Evolutionary conservation across 2,888 invertebrate species (phyloP).

Genomic region (Eurytoma adleriae): DNA sequence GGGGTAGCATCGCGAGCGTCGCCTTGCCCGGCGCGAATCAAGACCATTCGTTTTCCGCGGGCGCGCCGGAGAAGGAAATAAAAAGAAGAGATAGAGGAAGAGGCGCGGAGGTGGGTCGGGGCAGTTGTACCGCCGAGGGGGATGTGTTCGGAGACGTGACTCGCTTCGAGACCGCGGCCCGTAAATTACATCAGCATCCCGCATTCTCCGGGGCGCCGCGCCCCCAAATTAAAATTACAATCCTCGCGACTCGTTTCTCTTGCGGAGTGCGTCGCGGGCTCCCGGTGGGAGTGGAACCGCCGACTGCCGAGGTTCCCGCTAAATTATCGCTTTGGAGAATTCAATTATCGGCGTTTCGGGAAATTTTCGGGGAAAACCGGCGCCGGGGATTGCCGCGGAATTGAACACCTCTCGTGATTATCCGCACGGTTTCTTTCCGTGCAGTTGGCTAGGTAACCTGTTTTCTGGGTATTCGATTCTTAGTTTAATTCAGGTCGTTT

Average conservation of each 20-base stretch:
- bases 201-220: slow-evolving; percentile 27
- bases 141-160: slow-evolving; percentile 47
- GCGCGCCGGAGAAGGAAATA: neutral
- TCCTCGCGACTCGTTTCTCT: slow-evolving; percentile 30
- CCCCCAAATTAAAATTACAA: slow-evolving; percentile 50
- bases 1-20: neutral
- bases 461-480: no score
- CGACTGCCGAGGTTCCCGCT: no score
- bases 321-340: no score
- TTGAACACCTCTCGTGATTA: no score
- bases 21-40: neutral
- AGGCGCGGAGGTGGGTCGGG: no score
- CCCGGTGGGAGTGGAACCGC: no score
- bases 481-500: no score
- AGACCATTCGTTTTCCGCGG: slow-evolving; percentile 34
- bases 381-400: no score
- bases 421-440: no score
- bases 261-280: slow-evolving; percentile 10
- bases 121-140: neutral
- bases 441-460: no score
- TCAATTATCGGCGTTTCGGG: no score
- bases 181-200: slow-evolving; percentile 44
- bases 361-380: no score
- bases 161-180: slow-evolving; percentile 28
- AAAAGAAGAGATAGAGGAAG: neutral